A percentile compares a stretch with the other conserved stretches of the same genome.
These are phyloP conservation scores for Chloromyia formosa DNA, from an alignment of 2,888 invertebrate genomes.

Conservation along the genomic window DNA sequence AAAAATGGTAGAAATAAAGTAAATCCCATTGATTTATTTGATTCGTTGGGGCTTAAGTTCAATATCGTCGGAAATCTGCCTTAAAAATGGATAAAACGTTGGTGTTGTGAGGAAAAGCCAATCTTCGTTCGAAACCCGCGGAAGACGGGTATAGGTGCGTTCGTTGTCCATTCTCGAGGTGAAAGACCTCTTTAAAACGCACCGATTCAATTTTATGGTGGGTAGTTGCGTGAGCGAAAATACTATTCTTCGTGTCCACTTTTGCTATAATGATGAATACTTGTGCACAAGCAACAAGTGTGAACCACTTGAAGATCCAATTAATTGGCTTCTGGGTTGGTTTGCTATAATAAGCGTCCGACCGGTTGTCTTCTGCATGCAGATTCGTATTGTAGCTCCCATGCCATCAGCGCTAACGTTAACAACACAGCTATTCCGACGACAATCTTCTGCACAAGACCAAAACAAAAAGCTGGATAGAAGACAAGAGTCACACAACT, in stretches of 20 bases:
- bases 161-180: not conserved
- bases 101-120: too few species aligned
- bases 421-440: not conserved
- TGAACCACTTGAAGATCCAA: constrained; percentile 16
- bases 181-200: constrained; percentile 5
- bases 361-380: constrained; percentile 3
- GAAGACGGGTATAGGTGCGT: too few species aligned
- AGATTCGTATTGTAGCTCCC: not conserved
- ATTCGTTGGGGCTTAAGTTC: too few species aligned
- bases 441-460: constrained; percentile 33
- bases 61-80: too few species aligned
- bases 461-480: constrained; percentile 5
- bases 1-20: too few species aligned
- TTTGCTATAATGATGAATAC: not conserved
- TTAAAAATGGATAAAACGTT: too few species aligned
- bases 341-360: constrained; percentile 4
- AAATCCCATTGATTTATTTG: not conserved
- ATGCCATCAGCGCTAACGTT: not conserved
- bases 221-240: constrained; percentile 4
- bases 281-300: constrained; percentile 5
- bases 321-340: constrained; percentile 26
- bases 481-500: constrained; percentile 16
- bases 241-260: not conserved
- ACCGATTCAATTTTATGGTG: not conserved
- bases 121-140: too few species aligned